phyloP scores from a whole-genome alignment of 2,113 vertebrate genomes.

The Lamprotornis superbus region DNA sequence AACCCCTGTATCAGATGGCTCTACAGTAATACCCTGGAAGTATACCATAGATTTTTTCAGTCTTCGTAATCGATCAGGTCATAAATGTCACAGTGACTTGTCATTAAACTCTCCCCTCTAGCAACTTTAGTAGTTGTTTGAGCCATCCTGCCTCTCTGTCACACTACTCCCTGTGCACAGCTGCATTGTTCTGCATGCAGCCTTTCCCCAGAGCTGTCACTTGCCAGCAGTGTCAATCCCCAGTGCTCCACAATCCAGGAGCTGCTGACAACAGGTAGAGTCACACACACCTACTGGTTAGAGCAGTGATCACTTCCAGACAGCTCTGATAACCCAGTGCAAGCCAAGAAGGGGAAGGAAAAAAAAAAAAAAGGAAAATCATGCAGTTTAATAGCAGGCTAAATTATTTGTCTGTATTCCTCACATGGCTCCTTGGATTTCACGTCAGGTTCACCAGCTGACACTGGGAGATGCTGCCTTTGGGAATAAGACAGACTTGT shows the following conservation, averaged over 20 bases:
- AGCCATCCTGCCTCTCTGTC: neutral
- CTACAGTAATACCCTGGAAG: neutral
- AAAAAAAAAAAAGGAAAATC: neutral
- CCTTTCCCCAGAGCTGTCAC: neutral
- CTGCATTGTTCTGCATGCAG: neutral
- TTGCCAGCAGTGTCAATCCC: neutral
- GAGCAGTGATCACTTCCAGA: neutral
- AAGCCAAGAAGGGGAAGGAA: neutral
- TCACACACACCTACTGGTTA: neutral
- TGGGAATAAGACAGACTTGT: neutral
- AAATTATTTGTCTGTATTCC: neutral
- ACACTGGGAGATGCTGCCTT: neutral
- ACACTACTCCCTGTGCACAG: neutral
- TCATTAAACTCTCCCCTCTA: conserved; percentile 47
- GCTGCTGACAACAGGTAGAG: neutral
- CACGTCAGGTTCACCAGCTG: neutral
- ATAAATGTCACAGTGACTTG: conserved; percentile 46
- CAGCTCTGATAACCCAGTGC: neutral
- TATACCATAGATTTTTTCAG: conserved; percentile 16
- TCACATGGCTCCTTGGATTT: neutral
- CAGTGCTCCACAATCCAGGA: accelerated
- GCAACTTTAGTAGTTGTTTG: neutral
- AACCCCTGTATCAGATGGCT: conserved; percentile 20
- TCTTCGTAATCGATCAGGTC: conserved; percentile 45
- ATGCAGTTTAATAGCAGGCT: neutral